These are phyloP conservation scores for Engystomops pustulosus DNA, from an alignment of 2,113 vertebrate genomes.

Conservation along the genomic window DNA sequence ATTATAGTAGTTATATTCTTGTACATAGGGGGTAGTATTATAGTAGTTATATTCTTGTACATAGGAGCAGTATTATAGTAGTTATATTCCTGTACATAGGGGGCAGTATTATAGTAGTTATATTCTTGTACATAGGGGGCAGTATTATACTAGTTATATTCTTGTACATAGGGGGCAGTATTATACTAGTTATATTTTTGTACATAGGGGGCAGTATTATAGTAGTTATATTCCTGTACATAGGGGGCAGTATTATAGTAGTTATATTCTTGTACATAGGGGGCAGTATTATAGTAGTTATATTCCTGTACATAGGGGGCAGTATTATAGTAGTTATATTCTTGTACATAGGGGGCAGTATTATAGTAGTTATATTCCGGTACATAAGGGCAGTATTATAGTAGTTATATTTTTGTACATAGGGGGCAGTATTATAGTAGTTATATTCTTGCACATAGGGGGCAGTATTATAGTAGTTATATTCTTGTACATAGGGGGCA, in stretches of 20 bases:
- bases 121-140: neutral
- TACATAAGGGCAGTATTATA: neutral
- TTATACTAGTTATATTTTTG: neutral
- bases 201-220: neutral
- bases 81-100: conserved; percentile 2
- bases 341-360: neutral
- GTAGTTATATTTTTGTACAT: neutral
- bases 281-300: too few species aligned
- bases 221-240: too few species aligned
- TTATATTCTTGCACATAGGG: too few species aligned
- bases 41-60: neutral
- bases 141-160: conserved; percentile 5
- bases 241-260: neutral
- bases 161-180: neutral
- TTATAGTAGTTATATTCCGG: neutral
- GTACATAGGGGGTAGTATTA: neutral
- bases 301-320: neutral
- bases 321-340: neutral
- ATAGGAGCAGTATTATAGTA: neutral
- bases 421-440: neutral
- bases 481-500: too few species aligned
- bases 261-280: neutral
- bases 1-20: conserved; percentile 12
- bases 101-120: neutral
- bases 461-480: too few species aligned